Percentiles rank a stretch among this genome's conserved stretches.
Evolutionary conservation across 2,888 invertebrate genomes (phyloP).

Genomic region (Cyrtodaria siliqua): DNA sequence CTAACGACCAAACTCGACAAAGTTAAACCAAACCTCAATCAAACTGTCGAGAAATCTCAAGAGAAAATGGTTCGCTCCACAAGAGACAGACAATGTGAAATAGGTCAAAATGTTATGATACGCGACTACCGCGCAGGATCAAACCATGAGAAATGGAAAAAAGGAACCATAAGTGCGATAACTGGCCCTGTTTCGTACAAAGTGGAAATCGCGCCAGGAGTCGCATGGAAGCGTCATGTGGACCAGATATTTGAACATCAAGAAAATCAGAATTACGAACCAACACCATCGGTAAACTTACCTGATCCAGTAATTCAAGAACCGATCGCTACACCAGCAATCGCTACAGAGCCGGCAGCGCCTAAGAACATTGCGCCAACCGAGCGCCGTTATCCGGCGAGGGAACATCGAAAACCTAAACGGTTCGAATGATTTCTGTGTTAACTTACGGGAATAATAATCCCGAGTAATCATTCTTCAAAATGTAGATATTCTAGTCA

Average conservation of each 20-base stretch:
- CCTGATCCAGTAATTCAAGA: no score
- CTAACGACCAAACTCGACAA: slow-evolving; percentile 34
- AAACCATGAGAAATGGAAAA: slow-evolving; percentile 21
- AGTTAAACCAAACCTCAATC: slow-evolving; percentile 18
- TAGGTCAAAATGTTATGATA: slow-evolving; percentile 19
- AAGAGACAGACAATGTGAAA: slow-evolving; percentile 10
- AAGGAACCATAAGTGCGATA: slow-evolving; percentile 21
- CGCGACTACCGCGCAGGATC: slow-evolving; percentile 13
- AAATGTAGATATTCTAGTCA: no score
- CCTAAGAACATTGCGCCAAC: no score
- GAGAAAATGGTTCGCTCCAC: slow-evolving; percentile 21
- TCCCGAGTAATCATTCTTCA: no score
- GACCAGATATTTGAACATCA: slow-evolving; percentile 19
- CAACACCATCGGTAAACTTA: no score
- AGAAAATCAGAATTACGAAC: no score
- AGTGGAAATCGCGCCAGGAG: slow-evolving; percentile 36
- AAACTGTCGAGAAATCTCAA: slow-evolving; percentile 30
- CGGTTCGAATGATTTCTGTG: no score
- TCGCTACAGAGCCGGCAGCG: no score
- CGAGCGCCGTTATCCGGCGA: no score
- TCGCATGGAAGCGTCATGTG: slow-evolving; percentile 30
- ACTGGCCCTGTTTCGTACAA: slow-evolving; percentile 42
- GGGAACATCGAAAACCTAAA: no score
- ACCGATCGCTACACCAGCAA: no score
- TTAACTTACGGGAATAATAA: no score